A percentile compares a stretch with the other conserved stretches of the same genome.
These are phyloP conservation scores for Gulo gulo DNA, from an alignment of 2,113 vertebrate species.

Conservation along the genomic window DNA sequence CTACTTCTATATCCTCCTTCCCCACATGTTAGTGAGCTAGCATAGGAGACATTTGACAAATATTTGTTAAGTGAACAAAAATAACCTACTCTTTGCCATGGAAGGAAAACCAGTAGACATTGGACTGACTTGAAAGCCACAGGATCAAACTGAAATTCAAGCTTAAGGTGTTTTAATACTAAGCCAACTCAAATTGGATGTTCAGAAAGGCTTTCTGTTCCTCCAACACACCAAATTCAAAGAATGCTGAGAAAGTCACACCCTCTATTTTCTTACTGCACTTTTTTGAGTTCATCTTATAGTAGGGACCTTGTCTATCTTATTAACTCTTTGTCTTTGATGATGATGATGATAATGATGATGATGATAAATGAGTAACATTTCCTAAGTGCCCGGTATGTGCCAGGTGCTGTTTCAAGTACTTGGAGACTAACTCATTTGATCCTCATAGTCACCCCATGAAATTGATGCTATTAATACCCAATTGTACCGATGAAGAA, in stretches of 20 bases:
- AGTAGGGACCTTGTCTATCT: background rate
- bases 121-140: constrained; percentile 58
- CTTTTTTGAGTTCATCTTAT: background rate
- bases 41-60: constrained; percentile 40
- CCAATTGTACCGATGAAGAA: background rate
- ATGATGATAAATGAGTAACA: background rate
- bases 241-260: background rate
- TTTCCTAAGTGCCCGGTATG: background rate
- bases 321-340: background rate
- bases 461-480: background rate
- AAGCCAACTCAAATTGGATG: constrained; percentile 6
- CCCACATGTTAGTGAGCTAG: background rate
- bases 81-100: constrained; percentile 33
- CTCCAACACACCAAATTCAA: background rate
- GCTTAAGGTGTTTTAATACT: background rate
- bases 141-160: constrained; percentile 28
- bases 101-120: constrained; percentile 53
- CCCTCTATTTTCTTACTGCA: background rate
- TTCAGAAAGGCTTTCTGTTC: background rate
- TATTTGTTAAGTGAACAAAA: constrained; percentile 65
- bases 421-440: background rate
- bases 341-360: background rate
- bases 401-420: background rate
- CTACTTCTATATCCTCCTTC: background rate
- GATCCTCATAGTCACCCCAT: background rate